Base-by-base conservation (phyloP, 2,888 invertebrate genomes). In the Metacarcinus magister region DNA sequence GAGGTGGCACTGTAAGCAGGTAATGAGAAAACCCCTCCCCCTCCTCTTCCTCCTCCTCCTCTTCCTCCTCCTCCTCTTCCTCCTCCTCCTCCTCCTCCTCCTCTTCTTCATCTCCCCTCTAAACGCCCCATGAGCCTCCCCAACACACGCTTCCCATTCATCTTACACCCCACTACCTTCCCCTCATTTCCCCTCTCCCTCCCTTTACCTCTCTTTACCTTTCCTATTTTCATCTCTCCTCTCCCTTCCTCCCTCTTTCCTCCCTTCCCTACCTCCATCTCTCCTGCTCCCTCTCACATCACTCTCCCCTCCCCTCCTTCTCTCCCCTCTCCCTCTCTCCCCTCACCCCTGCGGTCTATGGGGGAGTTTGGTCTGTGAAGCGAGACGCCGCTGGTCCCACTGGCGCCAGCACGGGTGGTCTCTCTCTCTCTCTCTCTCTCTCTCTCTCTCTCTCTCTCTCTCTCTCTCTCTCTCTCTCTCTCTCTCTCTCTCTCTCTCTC, bases 381-480 rank as follows among this genome's bases (percentile, higher is more conserved):
- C 67, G 67, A 67, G n/a, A 67, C 67, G 67, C 19, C 67, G 10
- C 67, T 67, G 67, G 67, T 67, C 67, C n/a, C 67, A 67, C 67
- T 67, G 67, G 67, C 67, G 67, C 67, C 67, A 67, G 67, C 67
- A 67, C 19, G 67, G 67, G 67, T 67, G 67, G 67, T 67, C 67
- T 67, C 67, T 67, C 67, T 67, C 67, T 67, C 67, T 67, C 67
- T 67, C 67, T 67, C 67, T 67, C 67, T 67, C 67, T 67, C 67
- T 67, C 67, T 67, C 67, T 67, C 67, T 67, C 67, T 67, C 67
- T 67, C 67, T 67, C 67, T 67, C 67, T 67, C 67, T 67, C 67
- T 67, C 67, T 67, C 67, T 67, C 67, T 67, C 67, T 67, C 67
- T 67, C 67, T 67, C 67, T 67, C 16, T 16, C 19, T 10, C 19